Conservation (phyloP, 2,797 vertebrate species). For the Acropternis orthonyx region DNA sequence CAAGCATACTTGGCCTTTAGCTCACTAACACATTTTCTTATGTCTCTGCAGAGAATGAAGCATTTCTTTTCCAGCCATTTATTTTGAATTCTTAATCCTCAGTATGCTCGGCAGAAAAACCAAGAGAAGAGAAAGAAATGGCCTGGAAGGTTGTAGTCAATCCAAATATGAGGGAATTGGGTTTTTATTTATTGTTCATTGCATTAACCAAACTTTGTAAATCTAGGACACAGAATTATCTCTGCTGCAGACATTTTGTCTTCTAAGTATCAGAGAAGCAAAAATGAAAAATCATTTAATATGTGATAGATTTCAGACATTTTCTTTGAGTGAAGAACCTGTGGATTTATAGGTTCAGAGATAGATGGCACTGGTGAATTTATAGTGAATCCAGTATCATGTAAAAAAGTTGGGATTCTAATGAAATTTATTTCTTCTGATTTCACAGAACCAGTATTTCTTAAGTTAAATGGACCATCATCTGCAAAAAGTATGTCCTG, state of each 20-base stretch:
- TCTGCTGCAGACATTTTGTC: background rate
- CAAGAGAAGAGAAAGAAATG: background rate
- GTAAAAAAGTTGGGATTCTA: background rate
- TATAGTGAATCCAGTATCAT: background rate
- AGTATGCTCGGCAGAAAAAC: background rate
- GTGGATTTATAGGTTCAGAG: background rate
- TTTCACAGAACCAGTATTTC: background rate
- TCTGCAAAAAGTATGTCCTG: background rate
- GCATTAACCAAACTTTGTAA: background rate
- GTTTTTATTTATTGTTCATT: background rate
- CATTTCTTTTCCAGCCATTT: background rate
- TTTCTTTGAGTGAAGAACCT: background rate
- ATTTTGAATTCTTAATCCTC: slow-evolving; percentile 3
- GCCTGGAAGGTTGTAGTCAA: background rate
- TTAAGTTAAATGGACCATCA: background rate
- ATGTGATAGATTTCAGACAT: background rate
- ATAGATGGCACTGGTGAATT: background rate
- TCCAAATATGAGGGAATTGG: background rate
- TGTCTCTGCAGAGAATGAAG: background rate
- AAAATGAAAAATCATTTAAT: background rate
- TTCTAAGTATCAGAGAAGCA: background rate
- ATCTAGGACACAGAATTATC: background rate
- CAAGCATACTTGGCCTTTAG: background rate
- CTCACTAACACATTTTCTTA: background rate
- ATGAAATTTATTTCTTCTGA: background rate